Conservation (phyloP, 92 coral and sea anemone genomes). For the Paramuricea clavata region DNA sequence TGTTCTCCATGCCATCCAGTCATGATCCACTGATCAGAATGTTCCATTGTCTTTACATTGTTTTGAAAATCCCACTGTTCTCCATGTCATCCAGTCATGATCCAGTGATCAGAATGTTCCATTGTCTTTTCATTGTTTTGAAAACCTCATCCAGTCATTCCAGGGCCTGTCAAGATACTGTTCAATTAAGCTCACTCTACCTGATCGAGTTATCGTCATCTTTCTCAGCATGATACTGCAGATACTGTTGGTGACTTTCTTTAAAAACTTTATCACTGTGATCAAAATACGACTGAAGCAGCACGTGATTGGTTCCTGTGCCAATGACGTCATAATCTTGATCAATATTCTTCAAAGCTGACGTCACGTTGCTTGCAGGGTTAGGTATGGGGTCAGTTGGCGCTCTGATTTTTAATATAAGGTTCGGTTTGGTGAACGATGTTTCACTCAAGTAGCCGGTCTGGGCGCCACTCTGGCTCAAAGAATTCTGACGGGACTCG, state of each 20-base stretch:
- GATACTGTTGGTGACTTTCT: constrained; percentile 71
- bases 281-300: constrained; percentile 82
- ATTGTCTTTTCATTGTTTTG: too few species aligned
- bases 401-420: constrained; percentile 76
- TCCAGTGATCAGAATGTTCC: too few species aligned
- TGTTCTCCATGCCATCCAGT: too few species aligned
- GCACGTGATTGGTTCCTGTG: constrained; percentile 79
- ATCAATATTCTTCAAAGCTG: constrained; percentile 88
- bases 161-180: too few species aligned
- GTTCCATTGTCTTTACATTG: too few species aligned
- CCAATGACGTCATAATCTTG: constrained; percentile 86
- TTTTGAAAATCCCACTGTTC: too few species aligned
- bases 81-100: too few species aligned
- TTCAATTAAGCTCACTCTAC: constrained; percentile 29
- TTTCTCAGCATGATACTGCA: constrained; percentile 73
- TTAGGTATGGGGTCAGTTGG: constrained; percentile 84
- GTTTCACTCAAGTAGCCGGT: constrained; percentile 36
- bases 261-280: constrained; percentile 77
- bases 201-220: constrained; percentile 37
- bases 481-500: background rate
- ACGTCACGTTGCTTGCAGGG: constrained; percentile 76
- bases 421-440: constrained; percentile 82
- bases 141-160: too few species aligned
- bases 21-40: too few species aligned
- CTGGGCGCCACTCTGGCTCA: constrained; percentile 27